Percentiles rank a stretch among this genome's conserved stretches.
Evolutionary conservation across 2,113 vertebrate species (phyloP).

Genomic region (Atrichornis clamosus): DNA sequence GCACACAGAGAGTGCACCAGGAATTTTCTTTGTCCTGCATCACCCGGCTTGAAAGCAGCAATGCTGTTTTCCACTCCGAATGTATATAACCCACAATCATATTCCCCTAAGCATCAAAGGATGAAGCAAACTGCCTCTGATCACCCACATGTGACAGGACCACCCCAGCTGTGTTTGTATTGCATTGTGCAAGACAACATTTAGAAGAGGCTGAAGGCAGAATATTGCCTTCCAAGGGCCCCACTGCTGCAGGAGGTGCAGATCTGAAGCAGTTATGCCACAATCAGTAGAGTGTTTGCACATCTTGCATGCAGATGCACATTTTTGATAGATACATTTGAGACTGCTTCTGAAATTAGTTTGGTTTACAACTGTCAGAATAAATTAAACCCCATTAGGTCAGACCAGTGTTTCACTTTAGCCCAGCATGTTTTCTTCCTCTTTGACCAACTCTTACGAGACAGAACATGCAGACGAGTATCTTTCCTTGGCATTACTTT

Average conservation of each 20-base stretch:
- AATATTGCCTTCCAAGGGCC: not conserved
- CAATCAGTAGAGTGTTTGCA: not conserved
- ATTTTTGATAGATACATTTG: not conserved
- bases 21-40: not conserved
- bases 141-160: rapidly evolving
- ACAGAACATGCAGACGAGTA: not conserved
- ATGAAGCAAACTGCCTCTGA: not conserved
- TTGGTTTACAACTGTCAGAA: not conserved
- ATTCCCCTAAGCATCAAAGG: not conserved
- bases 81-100: not conserved
- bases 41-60: not conserved
- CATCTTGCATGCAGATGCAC: not conserved
- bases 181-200: not conserved
- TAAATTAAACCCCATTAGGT: not conserved
- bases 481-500: not conserved
- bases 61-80: not conserved
- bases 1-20: not conserved
- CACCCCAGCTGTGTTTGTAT: not conserved
- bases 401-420: not conserved
- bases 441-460: not conserved
- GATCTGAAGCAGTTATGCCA: not conserved
- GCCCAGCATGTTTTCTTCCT: not conserved
- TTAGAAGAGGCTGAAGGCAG: not conserved
- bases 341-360: not conserved
- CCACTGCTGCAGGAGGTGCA: not conserved